Evolutionary conservation across 1,140 invertebrate genomes (phyloP), one percentile per base, ranked within the genome.

Genomic region (Drosophila pachea): DNA sequence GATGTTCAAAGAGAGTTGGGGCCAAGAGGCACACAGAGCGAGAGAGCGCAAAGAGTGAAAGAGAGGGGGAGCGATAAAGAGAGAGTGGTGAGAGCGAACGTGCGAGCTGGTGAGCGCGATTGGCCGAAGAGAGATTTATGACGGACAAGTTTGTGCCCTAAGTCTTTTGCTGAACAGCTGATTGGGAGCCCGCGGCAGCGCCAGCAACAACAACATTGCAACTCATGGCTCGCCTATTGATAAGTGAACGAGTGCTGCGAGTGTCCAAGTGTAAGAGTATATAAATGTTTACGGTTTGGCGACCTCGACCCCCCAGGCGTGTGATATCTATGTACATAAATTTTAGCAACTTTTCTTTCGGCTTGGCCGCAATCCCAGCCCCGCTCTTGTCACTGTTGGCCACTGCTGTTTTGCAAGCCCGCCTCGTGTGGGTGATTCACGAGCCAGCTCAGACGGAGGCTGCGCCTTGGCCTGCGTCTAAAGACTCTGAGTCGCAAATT

Each of bases 281-380:
- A 75, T 77, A 75, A 81, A 81, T 78, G 72, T 82, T 82, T 82
- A 84, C 81, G 75, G 78, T 71, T 70, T 71, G 68, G 68, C 78
- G 78, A 82, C 78, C 78, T 84, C 78, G 78, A 82, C 79, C 79
- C 76, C 79, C 79, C 72, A 81, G 66, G 78, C 79, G 68, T 40
- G 38, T 76, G 62, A 68, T 64, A 61, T 66, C 72, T 74, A 56
- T 69, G 61, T 76, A 62, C 65, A 79, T 81, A 69, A 84, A 83
- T 84, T 84, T 62, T 68, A 73, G 56, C 63, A 69, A 73, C 62
- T 83, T 84, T 76, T 83, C 76, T 78, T 71, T 71, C 55, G 60
- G 48, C 56, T 70, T 67, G 61, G 50, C 63, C 53, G 54, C 59
- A 62, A 76, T 75, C 58, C 55, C 66, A 72, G 52, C 22, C 1